phyloP scores from a whole-genome alignment of 2,888 invertebrate genomes.

The Papilio elwesi region DNA sequence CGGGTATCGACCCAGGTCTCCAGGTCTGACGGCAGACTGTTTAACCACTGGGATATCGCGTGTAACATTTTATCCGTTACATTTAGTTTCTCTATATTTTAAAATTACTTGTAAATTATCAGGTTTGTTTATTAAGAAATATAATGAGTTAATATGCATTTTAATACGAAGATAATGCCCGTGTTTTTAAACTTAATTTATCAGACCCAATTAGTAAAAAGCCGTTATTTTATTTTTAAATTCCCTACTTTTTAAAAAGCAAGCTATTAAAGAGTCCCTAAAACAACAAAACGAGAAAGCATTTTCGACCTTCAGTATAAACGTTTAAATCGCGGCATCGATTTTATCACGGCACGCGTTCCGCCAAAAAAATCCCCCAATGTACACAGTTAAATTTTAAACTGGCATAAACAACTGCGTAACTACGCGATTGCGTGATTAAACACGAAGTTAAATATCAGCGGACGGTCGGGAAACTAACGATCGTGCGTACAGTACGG shows the following conservation, averaged over 20 bases:
- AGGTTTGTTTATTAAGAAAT: no score
- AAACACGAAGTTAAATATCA: conserved; percentile 25
- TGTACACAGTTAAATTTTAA: conserved; percentile 17
- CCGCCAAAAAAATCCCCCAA: conserved; percentile 30
- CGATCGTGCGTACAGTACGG: background rate
- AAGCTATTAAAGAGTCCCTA: no score
- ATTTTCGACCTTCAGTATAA: background rate
- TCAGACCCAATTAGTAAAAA: no score
- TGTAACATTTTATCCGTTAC: background rate
- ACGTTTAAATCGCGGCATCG: conserved; percentile 6
- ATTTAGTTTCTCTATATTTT: no score
- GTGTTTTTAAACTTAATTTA: no score
- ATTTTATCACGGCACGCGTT: conserved; percentile 25
- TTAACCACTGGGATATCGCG: background rate
- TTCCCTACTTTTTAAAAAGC: no score
- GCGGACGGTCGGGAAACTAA: background rate
- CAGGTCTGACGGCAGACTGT: background rate
- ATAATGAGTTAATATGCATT: no score
- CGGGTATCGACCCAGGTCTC: background rate
- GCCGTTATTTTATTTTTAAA: no score
- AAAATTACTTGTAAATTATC: no score
- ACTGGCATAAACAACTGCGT: conserved; percentile 29
- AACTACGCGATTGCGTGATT: conserved; percentile 33
- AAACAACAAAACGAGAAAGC: background rate
- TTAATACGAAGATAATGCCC: no score